Percentiles rank a stretch among this genome's conserved stretches.
Evolutionary conservation across 2,797 vertebrate genomes (phyloP).

Genomic region (Sternarchorhynchus goeldii): DNA sequence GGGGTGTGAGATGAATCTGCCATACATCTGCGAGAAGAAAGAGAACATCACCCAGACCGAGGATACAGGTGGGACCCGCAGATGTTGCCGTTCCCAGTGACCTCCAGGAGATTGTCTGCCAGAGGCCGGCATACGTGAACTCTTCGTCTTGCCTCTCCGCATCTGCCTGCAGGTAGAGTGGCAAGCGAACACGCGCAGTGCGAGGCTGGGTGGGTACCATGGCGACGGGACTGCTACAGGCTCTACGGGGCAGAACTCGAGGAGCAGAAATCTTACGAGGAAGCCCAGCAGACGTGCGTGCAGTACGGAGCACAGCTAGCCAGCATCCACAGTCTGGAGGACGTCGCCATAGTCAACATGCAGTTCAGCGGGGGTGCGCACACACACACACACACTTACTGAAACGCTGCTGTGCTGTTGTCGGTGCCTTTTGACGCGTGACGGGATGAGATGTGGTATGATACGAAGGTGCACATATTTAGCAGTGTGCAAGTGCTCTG

Average conservation of each 20-base stretch:
- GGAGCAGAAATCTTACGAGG: slow-evolving; percentile 60
- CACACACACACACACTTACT: neutral
- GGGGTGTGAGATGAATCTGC: slow-evolving; percentile 78
- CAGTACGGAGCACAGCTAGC: slow-evolving; percentile 71
- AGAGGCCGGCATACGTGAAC: neutral
- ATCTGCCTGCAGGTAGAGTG: slow-evolving; percentile 71
- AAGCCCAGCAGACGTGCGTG: slow-evolving; percentile 72
- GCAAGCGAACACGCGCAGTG: slow-evolving; percentile 80
- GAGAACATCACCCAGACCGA: slow-evolving; percentile 59
- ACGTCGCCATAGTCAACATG: slow-evolving; percentile 81
- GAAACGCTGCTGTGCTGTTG: too few relatives aligned
- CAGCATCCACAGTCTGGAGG: slow-evolving; percentile 87
- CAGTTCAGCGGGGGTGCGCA: slow-evolving; percentile 39
- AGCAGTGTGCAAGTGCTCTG: too few relatives aligned
- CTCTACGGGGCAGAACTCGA: slow-evolving; percentile 62
- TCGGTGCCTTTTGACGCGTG: too few relatives aligned
- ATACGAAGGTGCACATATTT: too few relatives aligned
- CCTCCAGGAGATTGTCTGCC: neutral
- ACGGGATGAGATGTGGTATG: too few relatives aligned
- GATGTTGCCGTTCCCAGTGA: neutral
- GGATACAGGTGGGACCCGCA: slow-evolving; percentile 70
- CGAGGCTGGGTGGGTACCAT: slow-evolving; percentile 78
- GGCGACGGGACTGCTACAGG: slow-evolving; percentile 87
- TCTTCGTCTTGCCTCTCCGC: neutral
- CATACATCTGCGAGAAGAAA: slow-evolving; percentile 89